Evolutionary conservation across 2,888 invertebrate genomes (phyloP).

Genomic region (Tetanocera ferruginea): DNA sequence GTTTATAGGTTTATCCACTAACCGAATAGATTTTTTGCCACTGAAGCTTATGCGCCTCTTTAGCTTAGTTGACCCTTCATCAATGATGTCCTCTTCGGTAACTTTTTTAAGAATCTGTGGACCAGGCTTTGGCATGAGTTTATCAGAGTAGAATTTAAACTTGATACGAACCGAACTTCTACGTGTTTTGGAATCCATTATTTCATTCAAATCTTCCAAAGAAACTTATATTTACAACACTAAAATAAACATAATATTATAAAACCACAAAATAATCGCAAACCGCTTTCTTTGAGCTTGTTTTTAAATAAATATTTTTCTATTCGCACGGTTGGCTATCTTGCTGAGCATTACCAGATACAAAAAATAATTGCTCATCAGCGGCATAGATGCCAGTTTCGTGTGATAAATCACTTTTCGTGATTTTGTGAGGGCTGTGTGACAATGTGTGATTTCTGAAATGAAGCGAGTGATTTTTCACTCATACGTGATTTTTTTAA

Average conservation of each 20-base stretch:
- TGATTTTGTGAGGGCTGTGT: too few relatives aligned
- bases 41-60: constrained; percentile 32
- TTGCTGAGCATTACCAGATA: too few relatives aligned
- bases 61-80: neutral
- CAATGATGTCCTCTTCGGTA: neutral
- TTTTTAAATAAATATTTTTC: too few relatives aligned
- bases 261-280: neutral
- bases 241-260: neutral
- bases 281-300: too few relatives aligned
- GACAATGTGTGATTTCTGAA: too few relatives aligned
- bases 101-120: constrained; percentile 24
- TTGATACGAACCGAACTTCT: constrained; percentile 26
- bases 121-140: neutral
- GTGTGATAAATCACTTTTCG: too few relatives aligned
- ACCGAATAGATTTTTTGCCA: constrained; percentile 30
- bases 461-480: too few relatives aligned
- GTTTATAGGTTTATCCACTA: neutral
- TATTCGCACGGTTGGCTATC: too few relatives aligned
- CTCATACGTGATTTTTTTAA: too few relatives aligned
- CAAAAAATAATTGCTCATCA: too few relatives aligned
- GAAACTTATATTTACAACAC: neutral
- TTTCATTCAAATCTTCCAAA: neutral
- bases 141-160: neutral
- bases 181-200: constrained; percentile 15
- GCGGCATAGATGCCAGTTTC: too few relatives aligned